Conservation (phyloP, 2,797 vertebrate genomes). For the Bucorvus abyssinicus region DNA sequence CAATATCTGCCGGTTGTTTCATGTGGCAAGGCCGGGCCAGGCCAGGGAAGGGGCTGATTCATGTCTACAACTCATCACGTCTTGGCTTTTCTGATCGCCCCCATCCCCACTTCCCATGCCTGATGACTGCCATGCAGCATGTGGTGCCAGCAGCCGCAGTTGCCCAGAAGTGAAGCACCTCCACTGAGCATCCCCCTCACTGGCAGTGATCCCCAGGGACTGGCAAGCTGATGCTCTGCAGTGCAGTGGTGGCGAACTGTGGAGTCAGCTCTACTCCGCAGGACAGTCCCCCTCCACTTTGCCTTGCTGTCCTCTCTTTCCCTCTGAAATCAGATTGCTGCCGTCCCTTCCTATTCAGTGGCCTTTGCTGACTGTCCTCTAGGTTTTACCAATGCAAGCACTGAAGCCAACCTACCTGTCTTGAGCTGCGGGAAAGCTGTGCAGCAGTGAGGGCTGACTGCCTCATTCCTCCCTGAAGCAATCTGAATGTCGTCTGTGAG, state of each 20-base stretch:
- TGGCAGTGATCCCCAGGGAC: not conserved
- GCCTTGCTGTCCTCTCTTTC: not conserved
- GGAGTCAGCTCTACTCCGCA: not conserved
- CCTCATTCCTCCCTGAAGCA: not conserved
- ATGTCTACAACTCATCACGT: not conserved
- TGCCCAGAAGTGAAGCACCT: not conserved
- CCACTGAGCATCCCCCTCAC: fast-evolving
- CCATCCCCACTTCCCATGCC: not conserved
- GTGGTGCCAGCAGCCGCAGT: fast-evolving
- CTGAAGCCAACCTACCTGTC: not conserved
- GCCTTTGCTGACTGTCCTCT: not conserved
- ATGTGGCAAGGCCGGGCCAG: not conserved
- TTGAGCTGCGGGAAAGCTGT: not conserved
- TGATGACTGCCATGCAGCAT: not conserved
- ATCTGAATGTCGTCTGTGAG: not conserved
- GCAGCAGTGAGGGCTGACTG: not conserved
- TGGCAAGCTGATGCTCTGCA: fast-evolving
- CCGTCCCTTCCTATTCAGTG: not conserved
- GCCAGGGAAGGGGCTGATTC: not conserved
- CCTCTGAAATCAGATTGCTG: not conserved
- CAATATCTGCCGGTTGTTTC: fast-evolving
- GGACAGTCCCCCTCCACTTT: not conserved
- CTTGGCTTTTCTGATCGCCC: not conserved
- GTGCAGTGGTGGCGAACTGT: not conserved
- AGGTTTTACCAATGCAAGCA: not conserved